Evolutionary conservation across 1,140 invertebrate genomes (phyloP), one percentile per base, ranked within the genome.

Genomic region (Magallana ariakensis): DNA sequence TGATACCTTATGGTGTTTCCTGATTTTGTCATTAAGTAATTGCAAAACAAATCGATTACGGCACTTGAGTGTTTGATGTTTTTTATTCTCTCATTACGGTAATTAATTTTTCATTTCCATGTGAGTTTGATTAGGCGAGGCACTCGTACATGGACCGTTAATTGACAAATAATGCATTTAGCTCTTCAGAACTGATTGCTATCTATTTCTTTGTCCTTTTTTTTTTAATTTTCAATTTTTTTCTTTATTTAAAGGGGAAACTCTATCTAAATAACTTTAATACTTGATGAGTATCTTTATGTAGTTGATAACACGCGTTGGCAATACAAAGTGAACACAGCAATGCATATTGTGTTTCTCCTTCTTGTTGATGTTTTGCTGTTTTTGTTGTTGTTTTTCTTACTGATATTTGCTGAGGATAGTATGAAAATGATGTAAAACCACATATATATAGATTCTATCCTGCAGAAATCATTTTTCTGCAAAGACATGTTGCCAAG

Each of bases 91-190:
- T 75, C 66, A 75, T 75, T 46, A 75, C 22, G 66, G 66, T 75
- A 75, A 75, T 75, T 75, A 75, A 75, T 75, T 75, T 75, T 75
- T 75, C 66, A 75, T 75, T 75, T 75, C 66, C 66, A 75, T 22
- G 22, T 75, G 66, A 19, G 66, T 26, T 75, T 75, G 9, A 75
- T 75, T 26, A 75, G 11, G 22, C 22, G 66, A 75, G 22, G 66
- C 19, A 26, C 22, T 75, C 22, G 8, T 33, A 75, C 66, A 75
- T 75, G 22, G 66, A 13, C 8, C 22, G 66, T 75, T 75, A 75
- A 75, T 75, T 75, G 66, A 75, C 66, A 75, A 75, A 75, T 75
- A 75, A 19, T 75, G 66, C 6, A 19, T 75, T 33, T 19, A 9
- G 66, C 66, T 75, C 66, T 26, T 75, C 22, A 75, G 33, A 60